Base-by-base conservation (phyloP, 1,140 invertebrate species). In the Phortica variegata region DNA sequence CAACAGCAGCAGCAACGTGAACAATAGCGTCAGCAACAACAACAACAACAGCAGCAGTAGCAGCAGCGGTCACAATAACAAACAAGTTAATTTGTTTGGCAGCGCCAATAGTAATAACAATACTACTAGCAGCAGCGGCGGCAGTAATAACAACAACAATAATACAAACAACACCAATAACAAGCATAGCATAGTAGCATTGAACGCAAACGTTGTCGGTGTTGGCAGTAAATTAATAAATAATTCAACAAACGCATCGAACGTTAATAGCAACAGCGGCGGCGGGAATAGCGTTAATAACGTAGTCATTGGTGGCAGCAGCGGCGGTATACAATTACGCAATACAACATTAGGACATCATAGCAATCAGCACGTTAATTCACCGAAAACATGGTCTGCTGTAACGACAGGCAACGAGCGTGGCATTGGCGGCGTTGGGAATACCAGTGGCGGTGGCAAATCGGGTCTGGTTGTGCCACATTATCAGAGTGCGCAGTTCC, bases 401-500 rank as follows among this genome's bases (percentile, higher is more conserved):
- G 73, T 76, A 42, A 75, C 73, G 43, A 75, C 70, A 41, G 73
- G 73, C 44, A 60, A 74, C 72, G 72, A 74, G 37, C 56, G 60
- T n/a, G 58, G 39, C 16, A 48, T 40, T 41, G 52, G 38, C 50
- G 43, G 40, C 26, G 54, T 33, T 36, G 54, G 13, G 45, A 50
- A 49, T 16, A 34, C 20, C 33, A 52, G 41, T 49, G 50, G 31
- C 23, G 33, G 19, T 46, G 56, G 34, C 44, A 56, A 48, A 32
- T 57, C 58, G 3, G 49, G 53, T 32, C 54, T 56, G 38, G 65
- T 73, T 10, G 73, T 73, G 34, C 74, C 73, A 16, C 66, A 76
- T 20, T 76, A 75, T 47, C 74, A 76, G 49, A 76, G 74, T 66
- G 63, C 87, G 52, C 87, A 87, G 75, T 91, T 90, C 78, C 87